Conservation (phyloP, 2,888 invertebrate genomes). For the Drepana falcataria region DNA sequence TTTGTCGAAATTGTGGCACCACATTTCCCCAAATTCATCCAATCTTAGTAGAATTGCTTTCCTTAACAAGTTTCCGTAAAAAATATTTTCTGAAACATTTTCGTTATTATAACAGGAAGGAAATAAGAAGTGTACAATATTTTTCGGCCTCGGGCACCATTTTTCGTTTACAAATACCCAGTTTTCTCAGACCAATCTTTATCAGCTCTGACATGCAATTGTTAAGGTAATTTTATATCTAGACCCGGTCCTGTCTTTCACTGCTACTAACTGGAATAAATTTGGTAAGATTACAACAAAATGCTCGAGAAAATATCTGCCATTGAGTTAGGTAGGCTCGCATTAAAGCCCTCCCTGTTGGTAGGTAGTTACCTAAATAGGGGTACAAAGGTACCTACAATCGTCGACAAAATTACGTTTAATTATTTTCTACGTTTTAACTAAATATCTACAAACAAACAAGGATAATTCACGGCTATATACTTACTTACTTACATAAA, state of each 20-base stretch:
- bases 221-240: neutral
- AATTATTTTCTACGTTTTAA: neutral
- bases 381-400: constrained; percentile 17
- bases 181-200: neutral
- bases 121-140: neutral
- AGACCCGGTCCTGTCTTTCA: neutral
- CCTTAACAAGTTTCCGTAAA: neutral
- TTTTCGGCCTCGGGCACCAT: neutral
- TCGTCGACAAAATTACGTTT: constrained; percentile 14
- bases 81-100: neutral
- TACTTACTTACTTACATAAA: no score
- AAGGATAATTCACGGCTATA: no score
- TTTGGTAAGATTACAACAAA: constrained; percentile 1
- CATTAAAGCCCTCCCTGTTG: constrained; percentile 22
- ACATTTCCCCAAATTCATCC: neutral
- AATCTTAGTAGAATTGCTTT: neutral
- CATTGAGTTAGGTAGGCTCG: constrained; percentile 21
- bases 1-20: neutral
- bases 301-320: constrained; percentile 8
- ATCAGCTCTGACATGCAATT: neutral
- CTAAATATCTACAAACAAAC: no score
- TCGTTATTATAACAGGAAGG: neutral
- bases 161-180: neutral
- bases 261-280: neutral
- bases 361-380: constrained; percentile 16